Evolutionary conservation across 2,888 invertebrate genomes (phyloP).

Genomic region (Mythimna ferrago): DNA sequence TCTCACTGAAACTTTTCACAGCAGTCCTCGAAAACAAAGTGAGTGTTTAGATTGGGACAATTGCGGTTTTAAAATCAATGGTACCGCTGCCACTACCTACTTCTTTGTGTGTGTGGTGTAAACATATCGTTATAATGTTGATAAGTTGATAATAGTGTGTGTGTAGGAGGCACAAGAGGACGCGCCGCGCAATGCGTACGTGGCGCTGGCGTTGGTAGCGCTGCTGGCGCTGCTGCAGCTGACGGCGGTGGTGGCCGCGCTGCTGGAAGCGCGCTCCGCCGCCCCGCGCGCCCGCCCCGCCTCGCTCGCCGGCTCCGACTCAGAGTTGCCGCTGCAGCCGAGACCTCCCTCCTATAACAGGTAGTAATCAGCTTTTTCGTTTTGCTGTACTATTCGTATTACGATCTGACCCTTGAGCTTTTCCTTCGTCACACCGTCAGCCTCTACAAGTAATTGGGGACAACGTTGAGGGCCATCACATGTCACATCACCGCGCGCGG

Average conservation of each 20-base stretch:
- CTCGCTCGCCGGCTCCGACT: slow-evolving; percentile 25
- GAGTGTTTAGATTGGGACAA: no score
- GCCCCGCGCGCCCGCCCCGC: slow-evolving; percentile 15
- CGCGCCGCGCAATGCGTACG: slow-evolving; percentile 75
- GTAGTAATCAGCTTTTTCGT: not conserved
- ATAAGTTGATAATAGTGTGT: not conserved
- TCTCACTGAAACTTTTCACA: no score
- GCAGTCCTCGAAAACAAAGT: no score
- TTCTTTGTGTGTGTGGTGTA: no score
- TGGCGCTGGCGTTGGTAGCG: slow-evolving; percentile 61
- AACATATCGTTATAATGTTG: slow-evolving; percentile 53
- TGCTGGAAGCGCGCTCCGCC: slow-evolving; percentile 58
- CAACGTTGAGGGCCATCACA: not conserved
- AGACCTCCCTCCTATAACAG: slow-evolving; percentile 48
- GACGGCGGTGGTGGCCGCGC: slow-evolving; percentile 63
- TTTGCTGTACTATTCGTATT: not conserved
- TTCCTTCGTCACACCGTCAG: not conserved
- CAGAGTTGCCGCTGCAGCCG: slow-evolving; percentile 43
- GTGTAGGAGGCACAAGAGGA: slow-evolving; percentile 76
- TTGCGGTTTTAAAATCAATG: no score
- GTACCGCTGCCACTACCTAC: no score
- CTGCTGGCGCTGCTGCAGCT: slow-evolving; percentile 72
- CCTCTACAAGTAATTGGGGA: not conserved
- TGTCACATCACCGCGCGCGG: not conserved
- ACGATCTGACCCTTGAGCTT: not conserved